These are phyloP conservation scores for Remorina albescens DNA, from an alignment of 2,797 vertebrate genomes.

Conservation along the genomic window DNA sequence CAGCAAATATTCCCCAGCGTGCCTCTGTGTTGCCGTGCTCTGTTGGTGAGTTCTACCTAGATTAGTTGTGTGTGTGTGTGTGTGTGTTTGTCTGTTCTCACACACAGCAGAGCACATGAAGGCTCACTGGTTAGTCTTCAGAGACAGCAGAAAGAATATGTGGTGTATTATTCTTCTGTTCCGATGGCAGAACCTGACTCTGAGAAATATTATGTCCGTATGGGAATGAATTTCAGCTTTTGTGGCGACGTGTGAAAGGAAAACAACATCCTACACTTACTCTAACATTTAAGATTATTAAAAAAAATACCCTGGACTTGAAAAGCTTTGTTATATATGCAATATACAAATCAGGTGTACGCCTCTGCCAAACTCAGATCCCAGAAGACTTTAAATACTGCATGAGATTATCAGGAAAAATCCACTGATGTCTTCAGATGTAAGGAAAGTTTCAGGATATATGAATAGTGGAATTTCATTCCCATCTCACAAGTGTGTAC, in stretches of 20 bases:
- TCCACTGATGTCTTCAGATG: not conserved
- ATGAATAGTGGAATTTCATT: too few species aligned
- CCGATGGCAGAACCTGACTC: conserved; percentile 35
- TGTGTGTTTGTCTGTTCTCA: not conserved
- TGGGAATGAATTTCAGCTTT: conserved; percentile 15
- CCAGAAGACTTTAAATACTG: not conserved
- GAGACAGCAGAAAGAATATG: conserved; percentile 23
- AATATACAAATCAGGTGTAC: not conserved
- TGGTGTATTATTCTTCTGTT: conserved; percentile 48
- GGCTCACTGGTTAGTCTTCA: conserved; percentile 17
- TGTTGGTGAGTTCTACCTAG: not conserved
- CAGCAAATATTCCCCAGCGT: not conserved
- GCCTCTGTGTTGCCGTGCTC: not conserved
- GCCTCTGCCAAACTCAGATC: not conserved
- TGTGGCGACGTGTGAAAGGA: not conserved
- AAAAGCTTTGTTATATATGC: not conserved
- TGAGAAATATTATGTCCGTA: conserved; percentile 11
- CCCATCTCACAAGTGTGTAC: too few species aligned
- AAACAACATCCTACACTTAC: not conserved
- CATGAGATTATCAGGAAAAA: not conserved
- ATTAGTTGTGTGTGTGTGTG: not conserved
- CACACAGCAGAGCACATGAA: conserved; percentile 34
- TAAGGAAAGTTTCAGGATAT: not conserved
- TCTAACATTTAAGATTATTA: not conserved
- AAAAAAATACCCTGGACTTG: not conserved